These are phyloP conservation scores for Prunella strophiata DNA, from an alignment of 2,797 vertebrate species.

Conservation along the genomic window DNA sequence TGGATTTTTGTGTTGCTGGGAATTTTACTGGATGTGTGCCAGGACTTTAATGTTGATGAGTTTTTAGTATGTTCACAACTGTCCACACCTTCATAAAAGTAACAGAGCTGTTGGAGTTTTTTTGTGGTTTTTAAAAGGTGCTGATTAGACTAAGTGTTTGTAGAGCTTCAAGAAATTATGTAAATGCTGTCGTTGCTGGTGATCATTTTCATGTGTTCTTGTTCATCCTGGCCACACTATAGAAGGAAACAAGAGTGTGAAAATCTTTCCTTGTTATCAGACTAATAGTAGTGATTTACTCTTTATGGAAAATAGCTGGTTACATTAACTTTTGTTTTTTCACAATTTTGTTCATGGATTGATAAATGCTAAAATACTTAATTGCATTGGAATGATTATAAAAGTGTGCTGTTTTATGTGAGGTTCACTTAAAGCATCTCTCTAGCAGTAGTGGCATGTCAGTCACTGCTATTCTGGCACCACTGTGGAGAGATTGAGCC, in stretches of 20 bases:
- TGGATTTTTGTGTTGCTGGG: background rate
- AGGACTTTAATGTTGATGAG: background rate
- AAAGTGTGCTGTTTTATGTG: background rate
- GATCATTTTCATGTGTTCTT: background rate
- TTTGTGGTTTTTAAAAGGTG: background rate
- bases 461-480: background rate
- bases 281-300: background rate
- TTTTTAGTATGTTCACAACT: background rate
- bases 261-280: background rate
- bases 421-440: background rate
- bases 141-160: background rate
- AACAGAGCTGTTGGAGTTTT: background rate
- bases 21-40: background rate
- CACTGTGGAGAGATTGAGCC: background rate
- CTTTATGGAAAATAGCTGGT: background rate
- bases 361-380: background rate
- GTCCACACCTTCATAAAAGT: background rate
- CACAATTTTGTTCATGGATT: background rate
- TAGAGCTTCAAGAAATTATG: background rate
- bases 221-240: background rate
- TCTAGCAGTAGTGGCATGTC: too few species aligned
- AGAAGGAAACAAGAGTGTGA: background rate
- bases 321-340: background rate
- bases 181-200: background rate
- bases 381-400: too few species aligned